These are phyloP conservation scores for Muntiacus muntjak DNA, from an alignment of 2,113 vertebrate genomes.

Conservation along the genomic window DNA sequence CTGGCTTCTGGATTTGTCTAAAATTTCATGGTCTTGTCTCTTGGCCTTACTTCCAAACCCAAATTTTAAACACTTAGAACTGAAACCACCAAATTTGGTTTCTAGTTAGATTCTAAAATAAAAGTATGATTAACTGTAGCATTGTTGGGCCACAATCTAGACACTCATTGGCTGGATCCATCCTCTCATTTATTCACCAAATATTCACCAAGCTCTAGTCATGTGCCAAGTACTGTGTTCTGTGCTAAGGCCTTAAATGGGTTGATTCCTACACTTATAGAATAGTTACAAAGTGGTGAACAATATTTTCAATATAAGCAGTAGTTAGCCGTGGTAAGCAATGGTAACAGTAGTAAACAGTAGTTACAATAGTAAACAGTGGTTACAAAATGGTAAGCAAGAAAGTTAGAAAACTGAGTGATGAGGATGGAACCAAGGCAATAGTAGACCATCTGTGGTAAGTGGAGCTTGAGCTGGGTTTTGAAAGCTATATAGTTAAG, in stretches of 20 bases:
- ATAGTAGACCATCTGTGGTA: neutral
- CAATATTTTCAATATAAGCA: neutral
- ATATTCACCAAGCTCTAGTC: neutral
- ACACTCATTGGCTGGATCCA: neutral
- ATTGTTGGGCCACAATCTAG: neutral
- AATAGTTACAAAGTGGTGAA: neutral
- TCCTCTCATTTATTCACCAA: neutral
- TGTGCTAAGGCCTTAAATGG: neutral
- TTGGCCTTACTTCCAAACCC: neutral
- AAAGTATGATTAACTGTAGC: neutral
- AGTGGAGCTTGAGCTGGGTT: neutral
- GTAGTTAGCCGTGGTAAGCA: neutral
- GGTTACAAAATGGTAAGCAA: neutral
- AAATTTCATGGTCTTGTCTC: neutral
- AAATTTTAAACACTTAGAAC: neutral
- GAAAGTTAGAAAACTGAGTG: neutral
- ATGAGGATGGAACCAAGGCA: neutral
- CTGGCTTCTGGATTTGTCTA: neutral
- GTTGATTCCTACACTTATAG: neutral
- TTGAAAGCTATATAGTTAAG: neutral
- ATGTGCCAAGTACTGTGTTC: neutral
- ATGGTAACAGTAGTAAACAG: neutral
- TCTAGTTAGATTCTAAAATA: neutral
- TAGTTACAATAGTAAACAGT: neutral
- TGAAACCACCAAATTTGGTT: neutral